These are phyloP conservation scores for Hylaeus anthracinus DNA, from an alignment of 1,140 invertebrate genomes.

Conservation along the genomic window DNA sequence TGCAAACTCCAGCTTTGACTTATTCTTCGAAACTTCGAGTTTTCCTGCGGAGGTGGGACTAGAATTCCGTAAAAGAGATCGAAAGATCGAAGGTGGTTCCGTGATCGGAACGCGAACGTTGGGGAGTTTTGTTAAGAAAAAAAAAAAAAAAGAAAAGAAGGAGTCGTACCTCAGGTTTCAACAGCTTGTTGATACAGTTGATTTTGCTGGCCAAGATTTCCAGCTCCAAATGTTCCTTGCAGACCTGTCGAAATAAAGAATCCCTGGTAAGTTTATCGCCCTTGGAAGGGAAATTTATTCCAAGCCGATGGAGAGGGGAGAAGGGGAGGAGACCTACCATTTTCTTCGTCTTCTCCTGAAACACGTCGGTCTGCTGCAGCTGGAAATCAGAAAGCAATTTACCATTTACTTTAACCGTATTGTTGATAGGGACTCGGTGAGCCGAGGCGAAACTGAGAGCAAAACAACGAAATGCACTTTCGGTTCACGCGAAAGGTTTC, in stretches of 20 bases:
- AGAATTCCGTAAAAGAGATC: too few relatives aligned
- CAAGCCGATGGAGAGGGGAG: too few relatives aligned
- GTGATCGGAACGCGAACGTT: too few relatives aligned
- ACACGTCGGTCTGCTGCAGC: constrained; percentile 73
- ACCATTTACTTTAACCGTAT: constrained; percentile 54
- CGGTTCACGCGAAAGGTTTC: constrained; percentile 10
- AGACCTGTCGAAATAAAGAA: constrained; percentile 65
- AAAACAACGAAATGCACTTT: constrained; percentile 37
- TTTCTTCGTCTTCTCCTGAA: constrained; percentile 75
- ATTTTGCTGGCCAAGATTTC: constrained; percentile 75
- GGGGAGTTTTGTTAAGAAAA: neutral
- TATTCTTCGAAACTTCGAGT: too few relatives aligned
- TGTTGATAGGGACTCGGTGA: constrained; percentile 2
- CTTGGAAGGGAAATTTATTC: neutral
- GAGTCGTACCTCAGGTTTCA: constrained; percentile 69
- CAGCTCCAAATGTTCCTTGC: constrained; percentile 74
- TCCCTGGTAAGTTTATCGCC: neutral
- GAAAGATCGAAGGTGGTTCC: too few relatives aligned
- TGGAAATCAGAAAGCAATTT: constrained; percentile 66
- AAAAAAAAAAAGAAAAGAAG: neutral
- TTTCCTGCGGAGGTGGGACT: too few relatives aligned
- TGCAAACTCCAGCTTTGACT: too few relatives aligned
- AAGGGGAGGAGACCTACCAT: constrained; percentile 63
- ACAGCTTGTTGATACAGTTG: constrained; percentile 74
- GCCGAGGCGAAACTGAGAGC: constrained; percentile 17